A percentile compares a stretch with the other conserved stretches of the same genome.
Evolutionary conservation across 2,797 vertebrate species (phyloP).

Genomic region (Sciurus vulgaris): DNA sequence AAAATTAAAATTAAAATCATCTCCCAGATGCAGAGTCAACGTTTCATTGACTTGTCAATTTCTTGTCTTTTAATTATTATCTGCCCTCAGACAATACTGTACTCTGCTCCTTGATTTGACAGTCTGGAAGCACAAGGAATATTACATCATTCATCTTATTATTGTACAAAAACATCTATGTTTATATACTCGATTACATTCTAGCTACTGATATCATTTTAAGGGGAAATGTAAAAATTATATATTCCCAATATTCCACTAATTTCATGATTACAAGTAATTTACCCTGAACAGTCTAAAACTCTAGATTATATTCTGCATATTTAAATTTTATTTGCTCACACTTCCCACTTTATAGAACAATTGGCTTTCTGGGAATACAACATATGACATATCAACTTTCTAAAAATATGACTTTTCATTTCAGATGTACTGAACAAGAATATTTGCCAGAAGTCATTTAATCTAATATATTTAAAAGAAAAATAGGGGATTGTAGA

Average conservation of each 20-base stretch:
- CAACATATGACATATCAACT: neutral
- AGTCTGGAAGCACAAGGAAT: neutral
- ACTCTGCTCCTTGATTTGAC: neutral
- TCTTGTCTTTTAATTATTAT: constrained; percentile 7
- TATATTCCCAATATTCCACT: neutral
- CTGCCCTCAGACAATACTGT: neutral
- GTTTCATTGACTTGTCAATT: neutral
- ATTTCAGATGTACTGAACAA: neutral
- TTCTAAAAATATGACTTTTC: neutral
- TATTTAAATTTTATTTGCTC: neutral
- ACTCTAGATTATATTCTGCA: neutral
- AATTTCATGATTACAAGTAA: neutral
- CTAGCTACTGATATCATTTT: neutral
- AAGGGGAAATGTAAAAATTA: constrained; percentile 45
- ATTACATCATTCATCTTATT: constrained; percentile 30
- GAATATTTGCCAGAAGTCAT: neutral
- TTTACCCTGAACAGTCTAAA: neutral
- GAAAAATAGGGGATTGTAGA: neutral
- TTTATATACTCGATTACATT: neutral
- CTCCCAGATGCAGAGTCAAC: neutral
- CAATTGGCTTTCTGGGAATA: neutral
- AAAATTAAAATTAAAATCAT: too few species aligned
- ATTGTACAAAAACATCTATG: neutral
- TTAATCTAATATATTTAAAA: neutral
- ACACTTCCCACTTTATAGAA: neutral